A percentile compares a stretch with the other conserved stretches of the same genome.
Conservation (phyloP, 2,113 vertebrate genomes). For the Anolis sagrei region DNA sequence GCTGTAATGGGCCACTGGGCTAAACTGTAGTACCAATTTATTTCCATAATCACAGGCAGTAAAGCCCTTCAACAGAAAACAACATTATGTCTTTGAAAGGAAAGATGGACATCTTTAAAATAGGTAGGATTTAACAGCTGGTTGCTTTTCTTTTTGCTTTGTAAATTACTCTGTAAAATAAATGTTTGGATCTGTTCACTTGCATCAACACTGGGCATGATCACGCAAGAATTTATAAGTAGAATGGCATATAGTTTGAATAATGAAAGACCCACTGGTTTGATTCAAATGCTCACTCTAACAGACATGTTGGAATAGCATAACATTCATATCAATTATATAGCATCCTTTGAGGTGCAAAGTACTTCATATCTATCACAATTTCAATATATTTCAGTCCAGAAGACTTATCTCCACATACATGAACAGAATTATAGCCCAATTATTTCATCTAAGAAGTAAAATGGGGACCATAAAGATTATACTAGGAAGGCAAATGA, state of each 20-base stretch:
- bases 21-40: conserved; percentile 71
- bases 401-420: not conserved
- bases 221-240: conserved; percentile 19
- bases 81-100: conserved; percentile 44
- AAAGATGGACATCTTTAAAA: not conserved
- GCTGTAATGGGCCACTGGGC: conserved; percentile 58
- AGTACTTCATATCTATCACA: not conserved
- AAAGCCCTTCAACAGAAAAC: conserved; percentile 67
- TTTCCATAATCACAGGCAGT: conserved; percentile 71
- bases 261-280: conserved; percentile 27
- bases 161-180: conserved; percentile 57
- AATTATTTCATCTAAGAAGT: not conserved
- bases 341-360: not conserved
- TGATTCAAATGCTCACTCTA: not conserved
- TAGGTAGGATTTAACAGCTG: conserved; percentile 57
- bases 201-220: conserved; percentile 17
- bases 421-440: not conserved
- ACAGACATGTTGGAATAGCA: not conserved
- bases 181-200: conserved; percentile 37
- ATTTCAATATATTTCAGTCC: not conserved
- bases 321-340: not conserved
- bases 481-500: not conserved
- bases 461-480: not conserved
- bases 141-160: conserved; percentile 62
- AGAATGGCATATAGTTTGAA: conserved; percentile 5